A percentile compares a stretch with the other conserved stretches of the same genome.
These are phyloP conservation scores for Phyllostomus hastatus DNA, from an alignment of 2,113 vertebrate species.

Conservation along the genomic window DNA sequence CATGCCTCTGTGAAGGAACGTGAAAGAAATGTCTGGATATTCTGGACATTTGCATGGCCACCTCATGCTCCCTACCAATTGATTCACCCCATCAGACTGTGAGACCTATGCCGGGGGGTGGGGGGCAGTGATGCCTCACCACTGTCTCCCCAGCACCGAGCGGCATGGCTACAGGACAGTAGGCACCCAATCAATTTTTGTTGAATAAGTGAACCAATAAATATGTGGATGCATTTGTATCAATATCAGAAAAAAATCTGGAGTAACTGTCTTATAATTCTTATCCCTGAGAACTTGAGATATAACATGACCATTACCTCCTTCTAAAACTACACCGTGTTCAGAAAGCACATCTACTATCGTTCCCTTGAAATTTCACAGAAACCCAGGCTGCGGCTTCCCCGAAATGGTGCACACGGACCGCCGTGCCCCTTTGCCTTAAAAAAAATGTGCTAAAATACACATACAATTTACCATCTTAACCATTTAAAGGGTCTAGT, in stretches of 20 bases:
- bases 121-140: fast-evolving
- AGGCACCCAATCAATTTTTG: not conserved
- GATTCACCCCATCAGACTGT: not conserved
- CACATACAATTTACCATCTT: not conserved
- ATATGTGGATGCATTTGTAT: not conserved
- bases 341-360: not conserved
- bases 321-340: not conserved
- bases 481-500: not conserved
- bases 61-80: not conserved
- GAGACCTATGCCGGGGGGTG: not conserved
- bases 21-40: not conserved
- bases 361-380: not conserved
- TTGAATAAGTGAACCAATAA: not conserved
- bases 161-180: not conserved
- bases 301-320: not conserved
- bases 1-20: not conserved
- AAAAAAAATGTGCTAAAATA: not conserved
- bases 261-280: not conserved
- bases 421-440: not conserved
- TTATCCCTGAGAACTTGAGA: not conserved
- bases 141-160: not conserved
- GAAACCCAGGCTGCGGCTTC: not conserved
- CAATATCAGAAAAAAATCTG: not conserved
- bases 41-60: not conserved
- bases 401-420: not conserved